Base-by-base conservation (phyloP, 2,113 vertebrate species). In the Anguilla rostrata region DNA sequence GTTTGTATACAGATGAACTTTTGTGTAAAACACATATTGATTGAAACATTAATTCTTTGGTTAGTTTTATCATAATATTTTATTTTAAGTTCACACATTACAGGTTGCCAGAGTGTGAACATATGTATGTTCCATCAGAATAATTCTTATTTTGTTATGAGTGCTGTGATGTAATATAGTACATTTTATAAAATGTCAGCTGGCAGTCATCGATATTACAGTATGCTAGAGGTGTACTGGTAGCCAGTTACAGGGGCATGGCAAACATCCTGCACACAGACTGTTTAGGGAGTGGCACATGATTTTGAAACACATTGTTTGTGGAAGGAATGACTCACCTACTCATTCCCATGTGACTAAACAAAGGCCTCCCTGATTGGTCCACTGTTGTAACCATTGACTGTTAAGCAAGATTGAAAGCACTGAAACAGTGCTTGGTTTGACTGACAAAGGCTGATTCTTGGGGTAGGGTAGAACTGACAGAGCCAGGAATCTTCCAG, bases 301-400 rank as follows among this genome's bases (percentile, higher is more conserved):
- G 29, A 39, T 81, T 81, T 41, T 81, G 79, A 81, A 81, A 81
- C 41, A 43, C 41, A 81, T 3, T 43, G 41, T 80, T 80, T 80
- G 78, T 20, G 34, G 78, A 80, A 80, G 34, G 78, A 39, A 39
- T 80, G 34, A 80, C 34, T 80, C 78, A 80, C 34, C 75, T 26
- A 78, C 34, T 78, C 26, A 78, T 78, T 34, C 29, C 78, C 75
- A 78, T 78, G 26, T n/a, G 75, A 78, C 14, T 80, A 39, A 80
- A 16, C 14, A 20, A 80, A 5, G 20, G 8, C 78, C 34, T 80
- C 78, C 12, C 78, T 39, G 63, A 71, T n/a, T 71, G 63, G 63
- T 71, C 63, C 26, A 9, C 63, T n/a, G 63, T 71, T n/a, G 22
- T 9, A 71, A n/a, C 6, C 1, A 6, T n/a, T 3, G 9, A 34